Base-by-base conservation (phyloP, 2,888 invertebrate species). In the Ligdia adustata region DNA sequence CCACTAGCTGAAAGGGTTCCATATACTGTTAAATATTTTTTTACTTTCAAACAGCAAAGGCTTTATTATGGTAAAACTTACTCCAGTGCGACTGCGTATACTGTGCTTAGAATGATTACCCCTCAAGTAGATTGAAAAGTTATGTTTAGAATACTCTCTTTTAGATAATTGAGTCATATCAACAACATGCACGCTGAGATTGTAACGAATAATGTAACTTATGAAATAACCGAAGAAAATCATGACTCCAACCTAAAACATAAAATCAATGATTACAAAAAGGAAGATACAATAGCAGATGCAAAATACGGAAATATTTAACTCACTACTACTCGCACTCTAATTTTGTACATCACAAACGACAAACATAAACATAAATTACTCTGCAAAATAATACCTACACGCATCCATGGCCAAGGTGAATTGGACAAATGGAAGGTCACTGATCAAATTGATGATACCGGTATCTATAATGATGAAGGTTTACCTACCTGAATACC, bases 171-270 rank as follows among this genome's bases (percentile, higher is more conserved):
- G 76, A 1, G 81, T 72, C 82, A 90, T 88, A 29, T 81, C 89
- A 5, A 90, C 75, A 22, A 89, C 83, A 47, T 90, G 89, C 2
- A 89, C 89, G 57, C 89, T 86, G n/a, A 90, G 53, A 44, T 86
- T 85, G 57, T 87, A 81, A 9, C 89, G 77, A 1, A 87, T 82
- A 3, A 85, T 47, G 54, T 84, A 87, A 31, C 79, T 72, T 63
- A 65, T 88, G 73, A 81, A 92, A 85, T 60, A 93, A 4, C 69
- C 93, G 75, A 61, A 90, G 91, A 75, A 94, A 66, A 72, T 93
- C 83, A 84, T 93, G 75, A 71, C 90, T 84, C 94, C 75, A 38
- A 86, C 76, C 79, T 79, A 64, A 16, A 74, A 52, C 46, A 27
- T 50, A 39, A 9, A 40, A 37, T 9, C 3, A 22, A 32, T 7